Evolutionary conservation across 37 sponge, comb jelly and placozoan genomes (phyloP), one percentile per base, ranked within the genome.

Genomic region (Aplysina aerophoba): DNA sequence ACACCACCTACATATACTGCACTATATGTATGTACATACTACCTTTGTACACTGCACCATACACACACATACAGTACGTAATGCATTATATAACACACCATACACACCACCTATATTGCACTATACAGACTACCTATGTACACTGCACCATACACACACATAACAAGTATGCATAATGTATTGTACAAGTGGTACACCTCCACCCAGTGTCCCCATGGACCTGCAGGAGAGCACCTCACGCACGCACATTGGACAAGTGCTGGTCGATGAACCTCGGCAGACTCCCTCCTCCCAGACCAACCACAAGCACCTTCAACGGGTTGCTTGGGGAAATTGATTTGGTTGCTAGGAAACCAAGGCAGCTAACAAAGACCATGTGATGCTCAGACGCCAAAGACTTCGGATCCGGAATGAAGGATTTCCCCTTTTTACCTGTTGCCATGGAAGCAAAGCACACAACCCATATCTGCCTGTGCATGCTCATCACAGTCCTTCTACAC

Each of bases 241-340:
- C 25, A 31, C 59, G 62, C 36, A 92, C 92, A 59, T 71, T 64
- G 15, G 75, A 55, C 19, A 92, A 37, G 35, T 72, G 50, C 74
- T 59, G 40, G 40, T 85, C 59, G 36, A 95, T 88, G 68, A 73
- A 95, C 44, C 40, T 83, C 21, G 88, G 85, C 8, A 95, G 87
- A 34, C 86, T 71, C 28, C 96, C 96, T n/a, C 96, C 96, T 24
- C 96, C 96, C 25, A 95, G 77, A 25, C 96, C 96, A 68, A 95
- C 68, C 24, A 93, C 28, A 34, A 95, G 79, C 30, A 85, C 64
- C 4, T 74, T 86, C 53, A 50, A 1, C 13, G 50, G 78, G 54
- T 75, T 75, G 54, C 17, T 44, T 15, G n/a, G 78, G 54, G 37
- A 40, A 75, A 31, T 24, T 31, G 28, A 16, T 69, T 44, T 44